Base-by-base conservation (phyloP, 2,888 invertebrate genomes). In the Tholera decimalis region DNA sequence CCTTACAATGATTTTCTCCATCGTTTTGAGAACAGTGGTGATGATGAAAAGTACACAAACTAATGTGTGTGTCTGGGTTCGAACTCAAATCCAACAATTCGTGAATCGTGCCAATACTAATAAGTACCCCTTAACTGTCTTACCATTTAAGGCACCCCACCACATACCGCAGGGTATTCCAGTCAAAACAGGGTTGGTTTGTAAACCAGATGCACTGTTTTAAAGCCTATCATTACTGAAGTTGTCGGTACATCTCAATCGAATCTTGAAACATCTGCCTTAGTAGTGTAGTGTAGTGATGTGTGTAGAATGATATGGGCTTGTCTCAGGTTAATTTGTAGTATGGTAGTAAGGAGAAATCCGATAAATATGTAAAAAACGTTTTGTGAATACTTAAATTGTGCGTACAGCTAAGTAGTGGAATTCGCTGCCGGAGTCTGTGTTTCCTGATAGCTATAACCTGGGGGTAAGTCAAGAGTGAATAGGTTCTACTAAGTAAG, bases 191-290 rank as follows among this genome's bases (percentile, higher is more conserved):
- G 30, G 43, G 49, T 43, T 39, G 11, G 20, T 46, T 4, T 15
- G 3, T 11, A 50, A 74, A 69, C 58, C 20, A 35, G 58, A 24
- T 15, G 30, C 30, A 75, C 76, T 47, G 51, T 58, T 53, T 24
- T 20, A 37, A 24, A 50, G 28, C 4, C 37, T 30, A 56, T 15
- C n/a, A 41, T 68, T 24, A 46, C 35, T 51, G 8, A 37, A 15
- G 9, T 8, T 24, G 39, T 11, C 33, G 20, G 49, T 13, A 51
- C 41, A 53, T 53, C 51, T 76, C 76, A 58, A 69, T 69, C 39
- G 43, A 39, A 50, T 76, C 18, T 50, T 28, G 8, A 3, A 50
- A 69, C 77, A 71, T 70, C 71, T 76, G 77, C 76, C 28, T 20
- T n/a, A n/a, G n/a, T n/a, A n/a, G n/a, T n/a, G n/a, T n/a, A n/a